Percentiles rank a stretch among this genome's conserved stretches.
Conservation (phyloP, 2,113 vertebrate genomes). For the Tylochromis polylepis region DNA sequence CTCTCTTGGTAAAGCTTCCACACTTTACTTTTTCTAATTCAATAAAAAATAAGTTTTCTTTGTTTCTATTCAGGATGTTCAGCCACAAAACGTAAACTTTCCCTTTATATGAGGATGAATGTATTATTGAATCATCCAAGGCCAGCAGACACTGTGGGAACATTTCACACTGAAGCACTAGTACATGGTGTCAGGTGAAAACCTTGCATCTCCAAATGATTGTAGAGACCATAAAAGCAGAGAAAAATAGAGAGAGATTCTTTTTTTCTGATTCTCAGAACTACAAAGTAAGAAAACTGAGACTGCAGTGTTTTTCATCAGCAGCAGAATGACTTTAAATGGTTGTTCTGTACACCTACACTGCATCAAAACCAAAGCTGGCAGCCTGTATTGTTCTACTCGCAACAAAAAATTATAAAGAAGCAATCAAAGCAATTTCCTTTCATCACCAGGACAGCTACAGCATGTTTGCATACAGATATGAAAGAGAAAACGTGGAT, state of each 20-base stretch:
- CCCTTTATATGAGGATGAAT: neutral
- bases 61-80: neutral
- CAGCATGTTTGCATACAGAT: neutral
- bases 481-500: neutral
- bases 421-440: slow-evolving; percentile 14
- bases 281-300: neutral
- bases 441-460: neutral
- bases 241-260: neutral
- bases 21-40: neutral
- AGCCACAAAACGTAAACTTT: neutral
- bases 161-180: neutral
- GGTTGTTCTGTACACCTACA: neutral
- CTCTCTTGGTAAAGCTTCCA: neutral
- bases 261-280: neutral
- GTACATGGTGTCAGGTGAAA: neutral
- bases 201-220: neutral
- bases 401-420: neutral
- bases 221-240: neutral
- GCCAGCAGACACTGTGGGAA: neutral
- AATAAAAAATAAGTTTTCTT: neutral
- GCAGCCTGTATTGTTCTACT: neutral
- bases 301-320: neutral
- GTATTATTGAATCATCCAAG: neutral
- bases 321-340: neutral
- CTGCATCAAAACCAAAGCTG: neutral